Evolutionary conservation across 2,797 vertebrate genomes (phyloP).

Genomic region (Rhinophrynus dorsalis): DNA sequence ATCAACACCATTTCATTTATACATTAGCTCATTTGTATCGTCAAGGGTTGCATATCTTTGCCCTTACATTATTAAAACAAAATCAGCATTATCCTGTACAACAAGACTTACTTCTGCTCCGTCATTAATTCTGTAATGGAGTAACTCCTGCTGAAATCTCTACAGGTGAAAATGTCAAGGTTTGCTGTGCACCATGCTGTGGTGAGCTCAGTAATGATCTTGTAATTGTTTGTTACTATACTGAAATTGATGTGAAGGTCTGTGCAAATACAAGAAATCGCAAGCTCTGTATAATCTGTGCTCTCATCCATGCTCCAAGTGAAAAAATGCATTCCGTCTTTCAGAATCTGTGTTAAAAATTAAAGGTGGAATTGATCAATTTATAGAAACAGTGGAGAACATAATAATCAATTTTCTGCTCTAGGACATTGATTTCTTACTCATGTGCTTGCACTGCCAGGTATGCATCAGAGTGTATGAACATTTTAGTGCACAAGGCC

Average conservation of each 20-base stretch:
- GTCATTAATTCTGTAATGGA: conserved; percentile 37
- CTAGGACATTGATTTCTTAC: no score
- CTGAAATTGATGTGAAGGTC: conserved; percentile 40
- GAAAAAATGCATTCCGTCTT: conserved; percentile 35
- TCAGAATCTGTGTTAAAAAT: conserved; percentile 39
- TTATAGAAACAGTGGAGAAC: not conserved
- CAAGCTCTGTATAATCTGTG: conserved; percentile 34
- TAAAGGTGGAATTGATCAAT: conserved; percentile 10
- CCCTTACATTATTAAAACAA: no score
- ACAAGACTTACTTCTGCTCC: conserved; percentile 32
- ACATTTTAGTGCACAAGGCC: no score
- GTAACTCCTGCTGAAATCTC: conserved; percentile 24
- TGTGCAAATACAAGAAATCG: conserved; percentile 34
- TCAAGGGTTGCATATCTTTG: no score
- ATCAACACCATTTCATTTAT: no score
- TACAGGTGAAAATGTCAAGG: conserved; percentile 43
- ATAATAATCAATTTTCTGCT: no score
- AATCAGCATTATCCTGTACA: not conserved
- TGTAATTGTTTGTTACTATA: conserved; percentile 45
- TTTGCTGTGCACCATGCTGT: conserved; percentile 35
- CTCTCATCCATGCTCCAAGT: conserved; percentile 47
- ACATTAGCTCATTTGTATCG: no score
- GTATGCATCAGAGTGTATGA: no score
- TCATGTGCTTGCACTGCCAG: no score
- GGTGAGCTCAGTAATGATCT: conserved; percentile 25